A percentile compares a stretch with the other conserved stretches of the same genome.
Conservation (phyloP, 2,113 vertebrate genomes). For the Calypte anna region DNA sequence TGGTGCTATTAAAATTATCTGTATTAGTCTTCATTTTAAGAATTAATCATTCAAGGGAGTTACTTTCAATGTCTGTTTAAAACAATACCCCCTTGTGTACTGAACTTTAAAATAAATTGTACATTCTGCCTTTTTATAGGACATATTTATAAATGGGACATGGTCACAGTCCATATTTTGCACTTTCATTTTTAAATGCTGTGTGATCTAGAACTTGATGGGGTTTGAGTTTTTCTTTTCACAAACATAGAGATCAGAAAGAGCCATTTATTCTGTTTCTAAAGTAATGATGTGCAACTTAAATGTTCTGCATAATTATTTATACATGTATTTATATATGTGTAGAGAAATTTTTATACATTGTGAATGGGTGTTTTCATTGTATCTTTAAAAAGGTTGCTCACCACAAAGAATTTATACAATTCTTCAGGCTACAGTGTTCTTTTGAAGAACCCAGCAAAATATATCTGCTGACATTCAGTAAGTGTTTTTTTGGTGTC, state of each 20-base stretch:
- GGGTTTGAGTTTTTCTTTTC: conserved; percentile 30
- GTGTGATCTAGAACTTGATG: conserved; percentile 27
- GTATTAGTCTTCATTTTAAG: conserved; percentile 49
- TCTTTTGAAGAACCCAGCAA: background rate
- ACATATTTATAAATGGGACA: conserved; percentile 68
- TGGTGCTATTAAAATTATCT: conserved; percentile 61
- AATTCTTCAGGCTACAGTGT: background rate
- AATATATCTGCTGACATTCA: background rate
- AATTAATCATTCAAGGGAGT: conserved; percentile 65
- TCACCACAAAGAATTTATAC: background rate
- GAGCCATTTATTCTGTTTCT: conserved; percentile 57
- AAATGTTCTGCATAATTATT: conserved; percentile 24
- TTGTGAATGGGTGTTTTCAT: background rate
- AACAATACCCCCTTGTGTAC: conserved; percentile 73
- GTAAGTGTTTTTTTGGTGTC: background rate
- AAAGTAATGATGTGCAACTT: conserved; percentile 58
- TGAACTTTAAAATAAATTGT: conserved; percentile 58
- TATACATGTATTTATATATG: background rate
- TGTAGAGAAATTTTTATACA: background rate
- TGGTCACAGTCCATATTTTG: conserved; percentile 62
- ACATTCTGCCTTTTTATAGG: conserved; percentile 38
- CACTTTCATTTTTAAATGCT: conserved; percentile 38
- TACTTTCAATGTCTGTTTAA: conserved; percentile 28
- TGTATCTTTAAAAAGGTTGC: background rate
- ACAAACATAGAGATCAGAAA: conserved; percentile 66